These are phyloP conservation scores for Exephanes ischioxanthus DNA, from an alignment of 2,888 invertebrate species.

Conservation along the genomic window DNA sequence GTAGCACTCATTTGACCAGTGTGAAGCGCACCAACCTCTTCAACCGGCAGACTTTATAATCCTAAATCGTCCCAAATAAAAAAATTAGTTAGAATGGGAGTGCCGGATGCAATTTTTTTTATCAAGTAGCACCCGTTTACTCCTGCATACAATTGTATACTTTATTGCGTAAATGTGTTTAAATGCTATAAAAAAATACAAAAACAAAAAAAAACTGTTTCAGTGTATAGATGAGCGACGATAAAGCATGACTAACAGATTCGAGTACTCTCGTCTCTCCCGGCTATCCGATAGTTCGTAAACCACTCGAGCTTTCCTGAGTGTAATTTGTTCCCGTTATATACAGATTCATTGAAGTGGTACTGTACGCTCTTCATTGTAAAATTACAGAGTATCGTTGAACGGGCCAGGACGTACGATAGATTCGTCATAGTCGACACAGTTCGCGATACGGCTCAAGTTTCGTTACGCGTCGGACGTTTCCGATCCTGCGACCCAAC, in stretches of 20 bases:
- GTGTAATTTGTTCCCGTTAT: background rate
- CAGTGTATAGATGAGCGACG: background rate
- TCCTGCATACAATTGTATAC: no score
- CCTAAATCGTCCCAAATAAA: no score
- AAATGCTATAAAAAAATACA: background rate
- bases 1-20: no score
- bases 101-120: no score
- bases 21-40: no score
- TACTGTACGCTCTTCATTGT: background rate
- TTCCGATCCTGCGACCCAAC: background rate
- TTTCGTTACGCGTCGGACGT: constrained; percentile 29
- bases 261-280: background rate
- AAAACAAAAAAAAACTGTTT: background rate
- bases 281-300: background rate
- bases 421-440: background rate
- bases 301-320: background rate
- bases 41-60: no score
- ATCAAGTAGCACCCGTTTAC: no score
- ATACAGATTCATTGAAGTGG: background rate
- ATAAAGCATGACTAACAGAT: background rate
- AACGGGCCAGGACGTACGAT: background rate
- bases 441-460: constrained; percentile 26
- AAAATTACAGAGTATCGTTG: background rate
- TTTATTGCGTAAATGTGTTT: background rate
- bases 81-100: no score